These are phyloP conservation scores for Zosterops borbonicus DNA, from an alignment of 2,113 vertebrate genomes.

Conservation along the genomic window DNA sequence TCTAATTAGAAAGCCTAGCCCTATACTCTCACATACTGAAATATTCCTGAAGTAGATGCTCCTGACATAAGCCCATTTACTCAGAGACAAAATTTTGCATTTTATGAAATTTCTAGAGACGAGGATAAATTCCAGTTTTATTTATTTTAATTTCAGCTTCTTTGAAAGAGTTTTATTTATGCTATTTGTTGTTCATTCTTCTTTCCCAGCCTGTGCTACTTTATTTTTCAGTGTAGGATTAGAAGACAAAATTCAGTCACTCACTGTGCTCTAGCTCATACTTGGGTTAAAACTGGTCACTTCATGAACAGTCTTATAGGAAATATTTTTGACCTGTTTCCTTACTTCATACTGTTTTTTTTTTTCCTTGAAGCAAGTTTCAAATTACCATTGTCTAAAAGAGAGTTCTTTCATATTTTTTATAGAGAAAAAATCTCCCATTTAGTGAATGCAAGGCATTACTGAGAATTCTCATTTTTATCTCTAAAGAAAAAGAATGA, in stretches of 20 bases:
- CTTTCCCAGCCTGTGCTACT: not conserved
- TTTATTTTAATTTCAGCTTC: not conserved
- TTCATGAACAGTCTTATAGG: not conserved
- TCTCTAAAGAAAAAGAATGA: not conserved
- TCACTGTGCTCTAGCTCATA: not conserved
- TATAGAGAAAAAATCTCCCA: accelerated
- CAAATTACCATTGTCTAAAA: not conserved
- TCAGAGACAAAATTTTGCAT: not conserved
- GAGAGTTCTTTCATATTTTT: not conserved
- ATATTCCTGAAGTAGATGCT: not conserved
- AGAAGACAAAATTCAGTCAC: not conserved
- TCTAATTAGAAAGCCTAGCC: not conserved
- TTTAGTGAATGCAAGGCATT: not conserved
- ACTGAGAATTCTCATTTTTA: not conserved
- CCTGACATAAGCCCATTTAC: not conserved
- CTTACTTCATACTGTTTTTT: not conserved
- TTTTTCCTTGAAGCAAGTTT: not conserved
- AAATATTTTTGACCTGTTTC: not conserved
- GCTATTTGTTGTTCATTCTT: not conserved
- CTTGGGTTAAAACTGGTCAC: not conserved
- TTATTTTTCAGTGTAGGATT: not conserved
- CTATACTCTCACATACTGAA: not conserved
- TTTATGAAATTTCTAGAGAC: not conserved
- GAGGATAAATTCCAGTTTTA: not conserved
- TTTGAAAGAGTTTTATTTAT: not conserved